Evolutionary conservation across 1,140 invertebrate genomes (phyloP), one percentile per base, ranked within the genome.

Genomic region (Diorhabda carinulata): DNA sequence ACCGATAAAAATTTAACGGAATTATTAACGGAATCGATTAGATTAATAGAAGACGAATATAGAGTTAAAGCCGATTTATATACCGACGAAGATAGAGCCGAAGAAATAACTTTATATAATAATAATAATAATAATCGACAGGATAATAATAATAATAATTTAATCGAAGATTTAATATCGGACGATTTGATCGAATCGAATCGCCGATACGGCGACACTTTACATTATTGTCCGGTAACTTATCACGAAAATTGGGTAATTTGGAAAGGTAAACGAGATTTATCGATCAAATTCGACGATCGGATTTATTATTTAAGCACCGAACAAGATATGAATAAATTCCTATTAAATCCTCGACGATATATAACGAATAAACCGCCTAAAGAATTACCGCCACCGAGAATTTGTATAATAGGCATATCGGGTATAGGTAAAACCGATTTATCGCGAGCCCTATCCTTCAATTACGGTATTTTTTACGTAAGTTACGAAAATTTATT

Each of bases 191-290:
- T 81, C 69, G 80, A 83, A 65, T 77, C 81, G 58, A 75, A 81
- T 65, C 73, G 78, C 64, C 77, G 78, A 61, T 81, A 85, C 41
- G 83, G 86, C n/a, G 85, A 87, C 75, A 87, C 84, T 4, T 80
- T 76, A 68, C 60, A 81, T 67, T 88, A 83, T 69, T 87, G 87
- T 73, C 86, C 86, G 8, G 78, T 87, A 25, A 78, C 84, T 5
- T 84, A 83, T 72, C 72, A 79, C 63, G 78, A 84, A 57, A 73
- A 85, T 70, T 77, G 79, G 40, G 79, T 86, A n/a, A 74, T 88
- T 9, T 86, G 85, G 84, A 82, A 82, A 78, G 86, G 86, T 4
- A 86, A 84, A 78, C 74, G 82, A 58, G 81, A 86, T 62, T 85
- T 83, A 70, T 71, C 76, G 43, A 76, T 80, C 0, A 80, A 82